Conservation (phyloP, 1,140 invertebrate species). For the Teleogryllus occipitalis region DNA sequence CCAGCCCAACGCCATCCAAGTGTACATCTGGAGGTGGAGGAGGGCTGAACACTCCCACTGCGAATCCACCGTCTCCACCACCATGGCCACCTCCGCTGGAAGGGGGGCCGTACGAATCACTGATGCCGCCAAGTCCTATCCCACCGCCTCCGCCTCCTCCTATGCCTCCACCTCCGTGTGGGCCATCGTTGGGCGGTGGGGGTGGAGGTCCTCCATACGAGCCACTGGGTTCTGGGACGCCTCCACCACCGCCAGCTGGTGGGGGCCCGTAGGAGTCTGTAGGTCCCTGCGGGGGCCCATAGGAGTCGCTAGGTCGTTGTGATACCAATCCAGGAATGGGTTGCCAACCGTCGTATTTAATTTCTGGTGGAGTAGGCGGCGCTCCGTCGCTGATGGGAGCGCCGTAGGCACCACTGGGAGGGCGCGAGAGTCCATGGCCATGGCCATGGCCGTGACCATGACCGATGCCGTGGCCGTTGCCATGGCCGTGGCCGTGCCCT, state of each 20-base stretch:
- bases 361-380: conserved; percentile 29
- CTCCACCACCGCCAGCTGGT: conserved; percentile 11
- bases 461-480: conserved; percentile 35
- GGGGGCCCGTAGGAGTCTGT: not conserved
- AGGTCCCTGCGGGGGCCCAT: conserved; percentile 20
- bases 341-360: conserved; percentile 75
- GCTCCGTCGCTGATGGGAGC: conserved; percentile 25
- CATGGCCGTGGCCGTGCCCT: conserved; percentile 41
- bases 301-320: conserved; percentile 7
- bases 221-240: conserved; percentile 33
- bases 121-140: not conserved
- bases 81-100: not conserved
- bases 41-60: conserved; percentile 31
- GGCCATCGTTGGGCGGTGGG: conserved; percentile 6
- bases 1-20: no score
- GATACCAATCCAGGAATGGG: conserved; percentile 48
- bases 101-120: conserved; percentile 27
- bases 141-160: not conserved
- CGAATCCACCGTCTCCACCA: not conserved
- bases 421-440: conserved; percentile 21
- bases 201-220: conserved; percentile 35
- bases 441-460: conserved; percentile 38
- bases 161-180: not conserved
- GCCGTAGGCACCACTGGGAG: conserved; percentile 31
- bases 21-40: conserved; percentile 30